Base-by-base conservation (phyloP, 2,888 invertebrate genomes). In the Habroteleia sp. region DNA sequence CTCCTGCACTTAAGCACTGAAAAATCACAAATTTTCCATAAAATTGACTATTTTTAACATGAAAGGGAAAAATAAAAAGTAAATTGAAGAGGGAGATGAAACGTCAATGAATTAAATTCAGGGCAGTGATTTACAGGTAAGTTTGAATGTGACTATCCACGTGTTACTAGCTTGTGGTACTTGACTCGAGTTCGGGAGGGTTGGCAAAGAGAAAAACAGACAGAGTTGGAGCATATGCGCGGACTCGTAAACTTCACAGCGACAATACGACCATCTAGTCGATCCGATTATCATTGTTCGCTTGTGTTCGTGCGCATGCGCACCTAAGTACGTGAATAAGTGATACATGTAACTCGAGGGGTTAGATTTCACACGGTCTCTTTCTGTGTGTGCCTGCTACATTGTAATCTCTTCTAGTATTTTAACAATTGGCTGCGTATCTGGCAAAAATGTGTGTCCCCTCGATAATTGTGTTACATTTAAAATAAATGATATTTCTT, bases 251-350 rank as follows among this genome's bases (percentile, higher is more conserved):
- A 86, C 83, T 79, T 68, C 29, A 58, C 54, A 66, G 44, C 78
- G 82, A 84, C 85, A 86, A 85, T 84, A 79, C 75, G 42, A 58
- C 76, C 65, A 60, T 58, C 81, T 80, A 78, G 77, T 79, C 80
- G 80, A 77, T 71, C 81, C 81, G 83, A 85, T 84, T 85, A 80
- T 79, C 78, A 84, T 83, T 84, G 81, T 84, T 80, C 80, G 76
- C 69, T 27, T 16, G 25, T 8, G 29, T 17, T 29, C 48, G 56
- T 71, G 60, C 63, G 44, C 11, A 11, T 37, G 31, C 41, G 41
- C 46, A 44, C 50, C 20, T 46, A 71, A 54, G 68, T 37, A 58
- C 60, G 54, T 69, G 44, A 66, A 73, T 73, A 68, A 65, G 54
- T 44, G 65, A 65, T 65, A 20, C 63, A 39, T 75, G 72, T 60